Percentiles rank a stretch among this genome's conserved stretches.
Evolutionary conservation across 2,888 invertebrate species (phyloP).

Genomic region (Sinhomidia bicolor): DNA sequence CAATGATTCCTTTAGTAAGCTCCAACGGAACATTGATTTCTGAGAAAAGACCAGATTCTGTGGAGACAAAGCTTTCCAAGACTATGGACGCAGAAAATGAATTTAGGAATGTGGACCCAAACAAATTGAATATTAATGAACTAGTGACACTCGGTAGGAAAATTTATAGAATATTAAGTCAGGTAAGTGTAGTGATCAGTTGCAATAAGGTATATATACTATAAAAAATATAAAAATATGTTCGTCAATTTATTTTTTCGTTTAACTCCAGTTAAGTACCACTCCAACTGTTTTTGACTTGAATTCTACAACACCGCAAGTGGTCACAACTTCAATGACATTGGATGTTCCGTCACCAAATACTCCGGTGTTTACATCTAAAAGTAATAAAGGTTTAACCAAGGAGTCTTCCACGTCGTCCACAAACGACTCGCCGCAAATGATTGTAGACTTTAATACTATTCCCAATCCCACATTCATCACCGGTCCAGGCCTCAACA

Average conservation of each 20-base stretch:
- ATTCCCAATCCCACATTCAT: constrained; percentile 54
- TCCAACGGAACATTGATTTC: constrained; percentile 30
- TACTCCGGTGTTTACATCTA: constrained; percentile 8
- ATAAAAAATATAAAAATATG: too few relatives aligned
- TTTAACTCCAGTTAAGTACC: not conserved
- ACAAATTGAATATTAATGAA: constrained; percentile 51
- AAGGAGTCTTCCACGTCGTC: not conserved
- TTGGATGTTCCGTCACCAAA: constrained; percentile 32
- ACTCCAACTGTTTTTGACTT: too few relatives aligned
- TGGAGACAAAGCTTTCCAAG: not conserved
- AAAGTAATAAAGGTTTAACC: not conserved
- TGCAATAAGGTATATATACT: not conserved
- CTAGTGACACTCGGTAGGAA: constrained; percentile 58
- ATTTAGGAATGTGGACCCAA: constrained; percentile 23
- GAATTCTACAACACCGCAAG: not conserved
- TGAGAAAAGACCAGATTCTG: not conserved
- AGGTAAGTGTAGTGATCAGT: constrained; percentile 21
- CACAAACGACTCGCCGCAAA: not conserved
- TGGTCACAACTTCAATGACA: not conserved
- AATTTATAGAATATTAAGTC: constrained; percentile 66
- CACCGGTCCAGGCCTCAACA: constrained; percentile 17
- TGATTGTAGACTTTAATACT: constrained; percentile 40
- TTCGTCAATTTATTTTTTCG: too few relatives aligned
- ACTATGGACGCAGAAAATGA: not conserved
- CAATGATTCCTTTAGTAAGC: constrained; percentile 57